phyloP scores from a whole-genome alignment of 2,797 vertebrate genomes.

The Smutsia gigantea region DNA sequence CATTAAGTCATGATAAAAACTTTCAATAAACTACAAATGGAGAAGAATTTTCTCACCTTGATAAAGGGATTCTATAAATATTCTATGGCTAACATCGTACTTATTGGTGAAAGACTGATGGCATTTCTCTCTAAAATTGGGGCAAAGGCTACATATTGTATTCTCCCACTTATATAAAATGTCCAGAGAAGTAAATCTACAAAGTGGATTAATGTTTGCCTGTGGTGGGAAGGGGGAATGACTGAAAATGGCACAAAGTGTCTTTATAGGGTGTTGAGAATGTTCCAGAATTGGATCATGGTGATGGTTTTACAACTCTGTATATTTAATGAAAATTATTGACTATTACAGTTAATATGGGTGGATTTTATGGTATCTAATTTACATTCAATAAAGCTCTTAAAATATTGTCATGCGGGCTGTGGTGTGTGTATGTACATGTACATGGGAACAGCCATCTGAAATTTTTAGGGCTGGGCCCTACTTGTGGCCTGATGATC shows the following conservation, averaged over 20 bases:
- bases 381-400: background rate
- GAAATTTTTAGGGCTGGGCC: background rate
- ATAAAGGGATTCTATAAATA: background rate
- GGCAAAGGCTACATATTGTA: background rate
- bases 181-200: background rate
- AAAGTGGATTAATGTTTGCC: background rate
- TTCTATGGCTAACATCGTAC: background rate
- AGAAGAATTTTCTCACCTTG: background rate
- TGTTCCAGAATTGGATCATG: background rate
- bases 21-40: background rate
- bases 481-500: background rate
- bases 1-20: background rate
- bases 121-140: background rate
- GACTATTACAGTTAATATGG: background rate
- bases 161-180: background rate
- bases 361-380: background rate
- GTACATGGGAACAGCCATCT: background rate
- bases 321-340: background rate
- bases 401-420: background rate
- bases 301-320: background rate
- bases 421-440: background rate
- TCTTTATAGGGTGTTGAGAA: background rate
- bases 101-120: background rate
- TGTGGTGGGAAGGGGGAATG: background rate
- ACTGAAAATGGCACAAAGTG: background rate